phyloP scores from a whole-genome alignment of 1,140 invertebrate genomes.

The Trichomalopsis sarcophagae region DNA sequence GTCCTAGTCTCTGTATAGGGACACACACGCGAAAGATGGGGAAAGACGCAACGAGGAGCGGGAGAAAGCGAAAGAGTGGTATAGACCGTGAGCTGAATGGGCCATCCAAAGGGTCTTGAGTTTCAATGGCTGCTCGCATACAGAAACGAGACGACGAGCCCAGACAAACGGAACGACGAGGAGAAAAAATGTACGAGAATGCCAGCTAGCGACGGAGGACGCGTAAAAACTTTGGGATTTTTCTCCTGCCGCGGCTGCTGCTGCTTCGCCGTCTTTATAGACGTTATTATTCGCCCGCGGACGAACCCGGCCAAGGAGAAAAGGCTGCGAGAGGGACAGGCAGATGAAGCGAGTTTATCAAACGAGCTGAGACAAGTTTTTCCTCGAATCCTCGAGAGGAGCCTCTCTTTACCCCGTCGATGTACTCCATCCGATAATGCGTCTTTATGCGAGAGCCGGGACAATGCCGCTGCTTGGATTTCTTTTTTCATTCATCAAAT shows the following conservation, averaged over 20 bases:
- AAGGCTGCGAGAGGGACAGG: not conserved
- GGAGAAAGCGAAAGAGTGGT: not conserved
- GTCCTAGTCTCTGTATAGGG: not conserved
- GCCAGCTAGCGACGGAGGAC: not conserved
- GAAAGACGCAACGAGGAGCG: not conserved
- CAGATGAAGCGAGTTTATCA: conserved; percentile 43
- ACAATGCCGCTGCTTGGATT: conserved; percentile 9
- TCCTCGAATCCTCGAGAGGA: conserved; percentile 16
- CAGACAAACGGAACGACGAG: not conserved
- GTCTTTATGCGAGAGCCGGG: not conserved
- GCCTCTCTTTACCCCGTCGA: not conserved
- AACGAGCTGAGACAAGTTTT: conserved; percentile 8
- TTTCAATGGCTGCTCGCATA: conserved; percentile 58
- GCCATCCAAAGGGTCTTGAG: conserved; percentile 60
- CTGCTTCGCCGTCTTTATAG: not conserved
- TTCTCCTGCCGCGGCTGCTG: not conserved
- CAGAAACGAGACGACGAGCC: not conserved
- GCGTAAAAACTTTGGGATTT: conserved; percentile 12
- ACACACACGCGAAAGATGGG: not conserved
- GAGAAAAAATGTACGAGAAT: not conserved
- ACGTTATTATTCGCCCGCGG: not conserved
- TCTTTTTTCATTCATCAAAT: no score
- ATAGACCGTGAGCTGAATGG: conserved; percentile 55
- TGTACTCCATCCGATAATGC: not conserved
- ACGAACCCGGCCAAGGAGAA: not conserved